Evolutionary conservation across 35 echinoderm and acorn worm species (phyloP).

Genomic region (Amphiura filiformis): DNA sequence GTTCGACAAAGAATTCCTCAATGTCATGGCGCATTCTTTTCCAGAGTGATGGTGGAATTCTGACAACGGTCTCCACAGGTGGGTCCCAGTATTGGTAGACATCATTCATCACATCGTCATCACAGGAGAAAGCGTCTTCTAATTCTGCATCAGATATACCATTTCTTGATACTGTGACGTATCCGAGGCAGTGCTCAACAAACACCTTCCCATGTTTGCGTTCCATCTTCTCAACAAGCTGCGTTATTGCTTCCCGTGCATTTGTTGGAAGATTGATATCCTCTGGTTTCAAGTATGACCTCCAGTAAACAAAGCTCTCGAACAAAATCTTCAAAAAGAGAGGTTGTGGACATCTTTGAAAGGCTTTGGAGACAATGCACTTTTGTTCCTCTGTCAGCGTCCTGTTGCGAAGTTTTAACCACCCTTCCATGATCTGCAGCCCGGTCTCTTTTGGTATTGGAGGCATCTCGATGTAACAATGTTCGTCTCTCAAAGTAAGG

Average conservation of each 20-base stretch:
- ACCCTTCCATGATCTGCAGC: slow-evolving; percentile 55
- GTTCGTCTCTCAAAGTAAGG: slow-evolving; percentile 24
- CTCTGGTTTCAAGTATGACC: slow-evolving; percentile 45
- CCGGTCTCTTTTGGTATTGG: slow-evolving; percentile 45
- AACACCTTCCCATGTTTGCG: slow-evolving; percentile 50
- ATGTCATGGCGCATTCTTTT: slow-evolving; percentile 72
- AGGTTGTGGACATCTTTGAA: slow-evolving; percentile 63
- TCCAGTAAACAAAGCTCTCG: slow-evolving; percentile 70
- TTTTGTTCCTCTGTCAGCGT: slow-evolving; percentile 54
- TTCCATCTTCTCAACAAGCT: slow-evolving; percentile 64
- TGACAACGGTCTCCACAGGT: slow-evolving; percentile 56
- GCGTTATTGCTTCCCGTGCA: slow-evolving; percentile 58
- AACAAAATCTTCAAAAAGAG: slow-evolving; percentile 79
- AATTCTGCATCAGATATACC: slow-evolving; percentile 77
- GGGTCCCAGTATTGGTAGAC: slow-evolving; percentile 94
- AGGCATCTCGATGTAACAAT: slow-evolving; percentile 67
- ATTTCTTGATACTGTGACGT: slow-evolving; percentile 60
- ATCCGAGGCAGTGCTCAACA: slow-evolving; percentile 55
- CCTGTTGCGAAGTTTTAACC: slow-evolving; percentile 39
- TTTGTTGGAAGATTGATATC: slow-evolving; percentile 29
- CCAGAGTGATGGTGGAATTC: slow-evolving; percentile 80
- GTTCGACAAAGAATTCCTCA: slow-evolving; percentile 54
- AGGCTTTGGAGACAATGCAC: slow-evolving; percentile 23
- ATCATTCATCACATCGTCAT: slow-evolving; percentile 76
- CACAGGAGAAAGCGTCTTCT: slow-evolving; percentile 78